These are phyloP conservation scores for Ctena decussata DNA, from an alignment of 2,888 invertebrate genomes.

Conservation along the genomic window DNA sequence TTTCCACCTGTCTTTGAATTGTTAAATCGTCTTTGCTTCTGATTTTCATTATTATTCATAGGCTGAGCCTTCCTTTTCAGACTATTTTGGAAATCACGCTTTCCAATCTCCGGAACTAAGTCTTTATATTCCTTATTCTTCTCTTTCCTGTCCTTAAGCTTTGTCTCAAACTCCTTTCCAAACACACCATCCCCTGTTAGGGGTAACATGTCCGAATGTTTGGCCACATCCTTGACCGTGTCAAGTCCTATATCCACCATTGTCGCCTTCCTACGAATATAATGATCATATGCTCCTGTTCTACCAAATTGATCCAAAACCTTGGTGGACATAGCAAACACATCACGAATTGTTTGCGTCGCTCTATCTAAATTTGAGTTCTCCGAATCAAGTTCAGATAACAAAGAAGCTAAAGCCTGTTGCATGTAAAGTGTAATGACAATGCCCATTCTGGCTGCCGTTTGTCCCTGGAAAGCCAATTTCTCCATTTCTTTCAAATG, in stretches of 20 bases:
- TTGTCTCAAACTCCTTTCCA: not conserved
- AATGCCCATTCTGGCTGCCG: not conserved
- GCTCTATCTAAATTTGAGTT: not conserved
- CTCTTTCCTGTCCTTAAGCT: not conserved
- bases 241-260: not conserved
- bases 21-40: not conserved
- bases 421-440: not conserved
- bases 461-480: not conserved
- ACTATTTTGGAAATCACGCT: not conserved
- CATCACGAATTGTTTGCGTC: not conserved
- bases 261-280: not conserved
- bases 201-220: too few species aligned
- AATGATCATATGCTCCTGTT: not conserved
- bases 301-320: not conserved
- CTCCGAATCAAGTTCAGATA: not conserved
- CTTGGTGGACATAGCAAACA: not conserved
- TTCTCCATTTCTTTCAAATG: not conserved
- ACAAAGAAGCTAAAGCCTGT: not conserved
- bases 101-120: not conserved
- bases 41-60: not conserved
- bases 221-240: not conserved
- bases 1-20: not conserved
- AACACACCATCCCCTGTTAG: not conserved
- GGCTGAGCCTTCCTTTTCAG: not conserved
- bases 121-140: not conserved